Evolutionary conservation across 2,113 vertebrate species (phyloP).

Genomic region (Bombycilla garrulus): DNA sequence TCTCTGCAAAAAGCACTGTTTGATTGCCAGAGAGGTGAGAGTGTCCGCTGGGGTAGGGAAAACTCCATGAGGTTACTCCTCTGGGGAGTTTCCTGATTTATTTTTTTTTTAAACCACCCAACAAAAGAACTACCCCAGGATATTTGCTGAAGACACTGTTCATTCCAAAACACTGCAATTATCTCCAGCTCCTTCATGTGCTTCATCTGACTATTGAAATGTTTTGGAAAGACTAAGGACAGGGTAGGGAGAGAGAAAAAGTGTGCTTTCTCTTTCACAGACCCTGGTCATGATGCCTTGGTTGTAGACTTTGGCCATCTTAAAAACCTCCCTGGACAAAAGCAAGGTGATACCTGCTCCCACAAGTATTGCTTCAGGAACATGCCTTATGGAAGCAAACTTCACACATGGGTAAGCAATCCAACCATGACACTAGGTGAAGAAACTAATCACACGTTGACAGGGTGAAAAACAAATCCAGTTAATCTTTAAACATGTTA

Average conservation of each 20-base stretch:
- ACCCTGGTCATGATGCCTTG: not conserved
- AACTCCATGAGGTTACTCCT: accelerated
- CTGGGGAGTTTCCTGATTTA: not conserved
- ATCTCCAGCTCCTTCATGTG: not conserved
- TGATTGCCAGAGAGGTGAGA: not conserved
- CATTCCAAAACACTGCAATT: not conserved
- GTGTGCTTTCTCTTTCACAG: accelerated
- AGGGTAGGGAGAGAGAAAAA: not conserved
- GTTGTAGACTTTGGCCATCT: accelerated
- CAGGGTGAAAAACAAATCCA: not conserved
- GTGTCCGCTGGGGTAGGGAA: not conserved
- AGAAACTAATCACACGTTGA: not conserved
- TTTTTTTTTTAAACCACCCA: not conserved
- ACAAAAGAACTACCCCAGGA: not conserved
- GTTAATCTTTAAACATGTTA: not conserved
- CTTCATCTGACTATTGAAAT: not conserved
- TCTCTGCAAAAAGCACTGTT: not conserved
- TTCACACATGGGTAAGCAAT: not conserved
- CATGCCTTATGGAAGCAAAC: not conserved
- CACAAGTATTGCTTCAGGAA: not conserved
- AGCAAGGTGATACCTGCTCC: not conserved
- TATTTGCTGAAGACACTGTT: not conserved
- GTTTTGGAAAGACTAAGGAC: not conserved
- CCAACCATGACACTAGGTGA: not conserved
- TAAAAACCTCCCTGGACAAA: not conserved